Evolutionary conservation across 1,140 invertebrate species (phyloP).

Genomic region (Himalopsyche phryganea): DNA sequence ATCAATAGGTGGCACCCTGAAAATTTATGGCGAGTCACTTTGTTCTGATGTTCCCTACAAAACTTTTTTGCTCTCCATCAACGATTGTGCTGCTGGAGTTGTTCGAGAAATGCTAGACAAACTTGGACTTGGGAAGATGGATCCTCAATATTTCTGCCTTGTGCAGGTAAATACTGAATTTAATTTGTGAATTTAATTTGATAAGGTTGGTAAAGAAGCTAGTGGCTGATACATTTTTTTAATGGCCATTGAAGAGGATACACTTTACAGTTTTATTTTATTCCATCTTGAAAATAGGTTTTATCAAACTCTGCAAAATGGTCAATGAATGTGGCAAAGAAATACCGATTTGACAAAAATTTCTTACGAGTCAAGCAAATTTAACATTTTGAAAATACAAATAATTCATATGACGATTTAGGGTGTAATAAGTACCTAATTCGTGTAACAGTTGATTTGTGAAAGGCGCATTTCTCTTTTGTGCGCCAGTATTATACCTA

Average conservation of each 20-base stretch:
- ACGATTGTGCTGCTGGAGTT: slow-evolving; percentile 87
- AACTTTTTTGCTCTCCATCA: slow-evolving; percentile 89
- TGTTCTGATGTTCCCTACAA: slow-evolving; percentile 98
- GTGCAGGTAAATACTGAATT: slow-evolving; percentile 70
- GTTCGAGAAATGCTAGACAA: slow-evolving; percentile 96
- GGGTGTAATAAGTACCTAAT: too few species aligned
- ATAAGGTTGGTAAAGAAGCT: too few species aligned
- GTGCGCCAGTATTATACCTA: too few species aligned
- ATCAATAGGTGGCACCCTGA: slow-evolving; percentile 90
- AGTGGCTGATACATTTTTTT: too few species aligned
- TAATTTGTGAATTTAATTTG: background rate
- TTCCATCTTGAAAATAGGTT: background rate
- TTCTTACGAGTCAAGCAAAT: too few species aligned
- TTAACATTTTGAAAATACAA: too few species aligned
- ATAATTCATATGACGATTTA: too few species aligned
- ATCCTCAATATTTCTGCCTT: slow-evolving; percentile 89
- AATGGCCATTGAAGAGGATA: background rate
- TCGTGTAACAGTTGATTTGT: too few species aligned
- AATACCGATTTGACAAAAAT: too few species aligned
- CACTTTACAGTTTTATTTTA: background rate
- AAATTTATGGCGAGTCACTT: slow-evolving; percentile 96
- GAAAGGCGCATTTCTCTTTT: too few species aligned
- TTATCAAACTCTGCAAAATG: too few species aligned
- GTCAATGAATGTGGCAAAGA: too few species aligned
- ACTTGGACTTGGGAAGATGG: slow-evolving; percentile 87